Evolutionary conservation across 2,113 vertebrate genomes (phyloP).

Genomic region (Leucopternis melanops): DNA sequence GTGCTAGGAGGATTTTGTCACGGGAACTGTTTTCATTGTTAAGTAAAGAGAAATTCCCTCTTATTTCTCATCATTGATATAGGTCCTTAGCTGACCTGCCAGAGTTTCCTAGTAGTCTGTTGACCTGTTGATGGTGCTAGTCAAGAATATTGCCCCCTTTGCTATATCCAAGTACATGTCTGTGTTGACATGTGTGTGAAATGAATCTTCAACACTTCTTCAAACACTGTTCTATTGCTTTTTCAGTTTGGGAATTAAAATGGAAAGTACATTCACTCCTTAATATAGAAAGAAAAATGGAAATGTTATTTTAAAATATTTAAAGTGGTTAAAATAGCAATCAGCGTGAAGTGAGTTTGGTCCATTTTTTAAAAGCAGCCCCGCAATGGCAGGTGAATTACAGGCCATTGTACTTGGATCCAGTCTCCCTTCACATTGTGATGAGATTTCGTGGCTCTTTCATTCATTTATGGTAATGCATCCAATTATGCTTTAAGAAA

Average conservation of each 20-base stretch:
- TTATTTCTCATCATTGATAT: neutral
- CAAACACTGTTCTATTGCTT: neutral
- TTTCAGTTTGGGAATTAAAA: slow-evolving; percentile 5
- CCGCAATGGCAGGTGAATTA: neutral
- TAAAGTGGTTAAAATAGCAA: neutral
- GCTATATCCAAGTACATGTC: neutral
- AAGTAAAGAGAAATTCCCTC: neutral
- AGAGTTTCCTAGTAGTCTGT: neutral
- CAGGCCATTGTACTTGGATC: neutral
- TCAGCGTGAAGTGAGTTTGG: neutral
- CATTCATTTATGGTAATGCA: slow-evolving; percentile 5
- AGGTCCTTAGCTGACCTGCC: neutral
- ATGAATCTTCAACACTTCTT: no score
- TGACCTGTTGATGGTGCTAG: neutral
- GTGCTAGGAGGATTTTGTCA: neutral
- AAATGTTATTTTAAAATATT: neutral
- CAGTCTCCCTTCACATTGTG: neutral
- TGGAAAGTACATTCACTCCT: neutral
- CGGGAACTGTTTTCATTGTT: neutral
- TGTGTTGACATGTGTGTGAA: neutral
- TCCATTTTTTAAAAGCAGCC: neutral
- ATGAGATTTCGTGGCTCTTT: neutral
- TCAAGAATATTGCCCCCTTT: neutral
- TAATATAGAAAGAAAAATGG: neutral
- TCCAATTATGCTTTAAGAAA: slow-evolving; percentile 22